These are phyloP conservation scores for Casuarius casuarius DNA, from an alignment of 2,113 vertebrate species.

Conservation along the genomic window DNA sequence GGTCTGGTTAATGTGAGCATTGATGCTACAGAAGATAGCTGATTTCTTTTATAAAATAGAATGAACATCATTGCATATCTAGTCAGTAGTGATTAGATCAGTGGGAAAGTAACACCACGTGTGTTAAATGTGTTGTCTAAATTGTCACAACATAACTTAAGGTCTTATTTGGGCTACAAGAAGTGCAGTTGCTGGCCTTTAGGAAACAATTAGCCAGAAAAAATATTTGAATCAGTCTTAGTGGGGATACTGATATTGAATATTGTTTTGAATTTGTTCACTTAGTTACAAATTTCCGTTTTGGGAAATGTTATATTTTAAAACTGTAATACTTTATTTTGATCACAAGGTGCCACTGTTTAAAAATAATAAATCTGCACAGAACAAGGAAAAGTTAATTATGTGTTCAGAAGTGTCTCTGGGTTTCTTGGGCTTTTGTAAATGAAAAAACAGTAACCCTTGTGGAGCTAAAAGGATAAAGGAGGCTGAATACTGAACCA, in stretches of 20 bases:
- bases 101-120: neutral
- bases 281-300: neutral
- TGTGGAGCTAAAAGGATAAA: neutral
- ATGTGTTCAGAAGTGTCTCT: neutral
- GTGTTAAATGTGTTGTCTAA: neutral
- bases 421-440: neutral
- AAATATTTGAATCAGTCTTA: neutral
- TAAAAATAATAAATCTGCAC: conserved; percentile 31
- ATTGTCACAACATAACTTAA: neutral
- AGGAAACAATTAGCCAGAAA: neutral
- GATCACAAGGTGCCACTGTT: conserved; percentile 31
- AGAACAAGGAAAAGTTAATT: neutral
- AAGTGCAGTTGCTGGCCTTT: neutral
- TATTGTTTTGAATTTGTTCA: neutral
- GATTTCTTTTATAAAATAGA: neutral
- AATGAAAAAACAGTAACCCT: neutral
- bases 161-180: neutral
- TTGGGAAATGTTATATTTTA: neutral
- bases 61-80: neutral
- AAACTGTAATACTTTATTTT: conserved; percentile 1
- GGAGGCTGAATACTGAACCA: neutral
- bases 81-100: conserved; percentile 13
- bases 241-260: neutral
- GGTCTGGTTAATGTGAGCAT: neutral
- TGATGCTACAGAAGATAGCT: neutral